Conservation (phyloP, 2,797 vertebrate genomes). For the Allobates femoralis region DNA sequence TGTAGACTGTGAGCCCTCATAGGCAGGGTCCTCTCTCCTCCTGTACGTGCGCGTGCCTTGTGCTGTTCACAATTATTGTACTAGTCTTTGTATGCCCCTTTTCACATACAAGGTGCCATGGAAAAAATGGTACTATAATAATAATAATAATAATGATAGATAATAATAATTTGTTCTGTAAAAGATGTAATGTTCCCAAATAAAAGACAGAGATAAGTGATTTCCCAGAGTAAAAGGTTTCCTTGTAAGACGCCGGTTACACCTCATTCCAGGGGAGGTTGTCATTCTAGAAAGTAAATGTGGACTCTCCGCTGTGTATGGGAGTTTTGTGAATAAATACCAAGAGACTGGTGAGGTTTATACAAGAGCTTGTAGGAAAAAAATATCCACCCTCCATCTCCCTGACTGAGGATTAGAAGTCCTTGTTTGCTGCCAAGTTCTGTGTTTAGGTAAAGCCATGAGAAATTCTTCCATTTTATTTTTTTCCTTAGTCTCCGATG, state of each 20-base stretch:
- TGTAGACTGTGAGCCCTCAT: no score
- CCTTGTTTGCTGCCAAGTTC: slow-evolving; percentile 88
- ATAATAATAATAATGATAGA: no score
- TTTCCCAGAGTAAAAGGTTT: slow-evolving; percentile 52
- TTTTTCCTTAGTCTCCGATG: slow-evolving; percentile 78
- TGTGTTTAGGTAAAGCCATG: slow-evolving; percentile 89
- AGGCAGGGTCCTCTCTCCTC: no score
- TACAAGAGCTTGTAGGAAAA: slow-evolving; percentile 87
- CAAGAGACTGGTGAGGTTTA: slow-evolving; percentile 88
- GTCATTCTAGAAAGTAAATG: slow-evolving; percentile 75
- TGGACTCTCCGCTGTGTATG: slow-evolving; percentile 75
- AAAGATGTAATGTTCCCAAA: not conserved
- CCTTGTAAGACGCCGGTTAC: slow-evolving; percentile 66
- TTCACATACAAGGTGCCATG: no score
- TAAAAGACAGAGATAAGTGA: slow-evolving; percentile 9
- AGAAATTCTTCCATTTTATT: slow-evolving; percentile 83
- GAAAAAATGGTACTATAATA: no score
- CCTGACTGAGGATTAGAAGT: slow-evolving; percentile 88
- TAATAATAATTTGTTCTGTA: no score
- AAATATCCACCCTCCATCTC: slow-evolving; percentile 87
- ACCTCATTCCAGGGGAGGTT: slow-evolving; percentile 67
- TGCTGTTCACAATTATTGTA: no score
- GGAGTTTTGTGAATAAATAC: slow-evolving; percentile 83
- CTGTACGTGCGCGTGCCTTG: no score
- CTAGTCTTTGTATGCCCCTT: no score